Conservation (phyloP, 2,888 invertebrate genomes). For the Cloeon dipterum region DNA sequence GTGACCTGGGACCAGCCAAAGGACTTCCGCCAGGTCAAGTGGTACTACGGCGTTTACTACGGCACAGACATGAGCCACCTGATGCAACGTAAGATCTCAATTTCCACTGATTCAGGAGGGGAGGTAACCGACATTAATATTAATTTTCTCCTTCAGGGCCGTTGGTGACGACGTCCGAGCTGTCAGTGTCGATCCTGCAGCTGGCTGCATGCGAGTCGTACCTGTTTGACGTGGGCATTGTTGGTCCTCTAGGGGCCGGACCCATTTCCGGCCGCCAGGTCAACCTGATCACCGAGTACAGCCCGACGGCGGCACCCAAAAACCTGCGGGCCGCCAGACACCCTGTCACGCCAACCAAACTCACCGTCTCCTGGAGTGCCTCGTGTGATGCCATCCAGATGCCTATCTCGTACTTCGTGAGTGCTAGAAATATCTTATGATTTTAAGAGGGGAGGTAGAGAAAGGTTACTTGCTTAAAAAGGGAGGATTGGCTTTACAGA, state of each 20-base stretch:
- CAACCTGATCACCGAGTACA: slow-evolving; percentile 33
- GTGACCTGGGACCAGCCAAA: slow-evolving; percentile 41
- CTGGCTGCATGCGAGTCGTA: slow-evolving; percentile 53
- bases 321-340: slow-evolving; percentile 25
- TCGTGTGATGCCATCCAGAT: slow-evolving; percentile 32
- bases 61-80: slow-evolving; percentile 31
- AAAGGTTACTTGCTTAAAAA: not conserved
- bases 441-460: too few species aligned
- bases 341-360: slow-evolving; percentile 16
- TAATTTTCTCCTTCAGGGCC: slow-evolving; percentile 16
- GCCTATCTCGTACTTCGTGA: slow-evolving; percentile 34
- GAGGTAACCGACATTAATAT: slow-evolving; percentile 2
- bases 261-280: slow-evolving; percentile 30
- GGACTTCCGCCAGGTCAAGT: slow-evolving; percentile 26
- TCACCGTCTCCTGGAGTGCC: slow-evolving; percentile 45
- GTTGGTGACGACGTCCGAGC: slow-evolving; percentile 24
- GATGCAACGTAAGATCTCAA: slow-evolving; percentile 26
- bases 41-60: slow-evolving; percentile 51
- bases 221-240: slow-evolving; percentile 40
- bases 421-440: too few species aligned
- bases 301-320: slow-evolving; percentile 41
- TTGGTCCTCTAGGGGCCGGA: slow-evolving; percentile 38
- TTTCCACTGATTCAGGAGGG: not conserved
- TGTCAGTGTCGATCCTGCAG: slow-evolving; percentile 29
- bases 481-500: too few species aligned